Conservation (phyloP, 2,113 vertebrate species). For the Nyctibius bracteatus region DNA sequence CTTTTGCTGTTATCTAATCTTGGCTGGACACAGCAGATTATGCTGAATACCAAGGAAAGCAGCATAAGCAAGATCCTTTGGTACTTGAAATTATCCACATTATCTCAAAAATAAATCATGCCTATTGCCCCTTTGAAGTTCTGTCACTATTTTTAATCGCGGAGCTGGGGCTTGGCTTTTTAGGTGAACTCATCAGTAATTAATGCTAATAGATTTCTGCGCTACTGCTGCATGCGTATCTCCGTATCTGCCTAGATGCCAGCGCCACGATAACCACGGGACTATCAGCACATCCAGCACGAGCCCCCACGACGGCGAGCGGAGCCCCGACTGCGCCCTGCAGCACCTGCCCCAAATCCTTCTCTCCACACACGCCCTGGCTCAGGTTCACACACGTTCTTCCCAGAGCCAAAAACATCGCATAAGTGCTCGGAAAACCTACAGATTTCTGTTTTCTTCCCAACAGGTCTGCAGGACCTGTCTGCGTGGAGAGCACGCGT, state of each 20-base stretch:
- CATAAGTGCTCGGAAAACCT: not conserved
- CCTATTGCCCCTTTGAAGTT: constrained; percentile 58
- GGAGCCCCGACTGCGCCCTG: accelerated
- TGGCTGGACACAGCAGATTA: constrained; percentile 37
- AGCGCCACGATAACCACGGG: not conserved
- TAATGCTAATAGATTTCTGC: constrained; percentile 23
- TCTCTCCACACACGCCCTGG: accelerated
- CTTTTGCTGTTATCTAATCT: constrained; percentile 29
- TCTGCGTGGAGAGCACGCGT: not conserved
- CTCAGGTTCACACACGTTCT: accelerated
- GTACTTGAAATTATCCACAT: constrained; percentile 14
- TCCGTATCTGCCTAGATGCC: not conserved
- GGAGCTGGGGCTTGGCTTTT: not conserved
- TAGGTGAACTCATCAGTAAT: constrained; percentile 25
- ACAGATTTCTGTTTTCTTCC: not conserved
- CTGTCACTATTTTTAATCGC: not conserved
- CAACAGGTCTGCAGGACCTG: not conserved
- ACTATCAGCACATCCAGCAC: not conserved
- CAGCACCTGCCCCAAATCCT: accelerated
- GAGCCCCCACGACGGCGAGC: accelerated
- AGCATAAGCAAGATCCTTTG: constrained; percentile 27
- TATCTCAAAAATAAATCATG: constrained; percentile 38
- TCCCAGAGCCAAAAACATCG: not conserved
- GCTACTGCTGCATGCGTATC: accelerated
- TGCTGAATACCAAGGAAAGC: not conserved